These are phyloP conservation scores for Clarias macrocephalus DNA, from an alignment of 2,113 vertebrate genomes.

Conservation along the genomic window DNA sequence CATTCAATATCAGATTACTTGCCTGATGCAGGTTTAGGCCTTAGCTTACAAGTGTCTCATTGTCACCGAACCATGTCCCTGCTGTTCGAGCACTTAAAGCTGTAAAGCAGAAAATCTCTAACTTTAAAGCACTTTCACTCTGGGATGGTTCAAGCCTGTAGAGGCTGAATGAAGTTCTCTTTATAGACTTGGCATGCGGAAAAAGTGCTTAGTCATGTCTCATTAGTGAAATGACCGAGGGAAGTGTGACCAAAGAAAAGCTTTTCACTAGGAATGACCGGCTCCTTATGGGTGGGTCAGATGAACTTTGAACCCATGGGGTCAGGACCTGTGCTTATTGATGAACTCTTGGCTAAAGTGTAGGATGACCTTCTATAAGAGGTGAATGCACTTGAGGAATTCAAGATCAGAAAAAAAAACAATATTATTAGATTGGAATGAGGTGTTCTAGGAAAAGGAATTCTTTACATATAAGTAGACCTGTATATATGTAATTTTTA, in stretches of 20 bases:
- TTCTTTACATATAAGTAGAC: background rate
- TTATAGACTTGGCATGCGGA: slow-evolving; percentile 38
- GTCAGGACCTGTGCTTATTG: slow-evolving; percentile 52
- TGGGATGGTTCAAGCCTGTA: background rate
- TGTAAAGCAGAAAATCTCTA: slow-evolving; percentile 1
- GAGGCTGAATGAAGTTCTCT: slow-evolving; percentile 56
- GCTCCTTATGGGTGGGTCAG: slow-evolving; percentile 65
- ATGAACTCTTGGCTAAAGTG: slow-evolving; percentile 66
- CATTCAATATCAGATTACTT: background rate
- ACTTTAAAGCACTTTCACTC: background rate
- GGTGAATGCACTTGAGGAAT: slow-evolving; percentile 29
- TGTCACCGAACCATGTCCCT: background rate
- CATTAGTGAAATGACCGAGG: slow-evolving; percentile 17
- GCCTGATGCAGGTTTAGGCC: background rate
- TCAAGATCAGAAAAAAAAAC: background rate
- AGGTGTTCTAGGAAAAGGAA: background rate
- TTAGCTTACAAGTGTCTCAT: background rate
- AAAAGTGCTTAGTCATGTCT: slow-evolving; percentile 41
- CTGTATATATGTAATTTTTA: background rate
- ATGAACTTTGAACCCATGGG: slow-evolving; percentile 47
- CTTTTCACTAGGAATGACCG: slow-evolving; percentile 48
- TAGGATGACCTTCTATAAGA: slow-evolving; percentile 60
- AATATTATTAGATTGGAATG: background rate
- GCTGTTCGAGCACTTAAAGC: background rate
- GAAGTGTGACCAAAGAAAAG: slow-evolving; percentile 38